These are phyloP conservation scores for Riparia riparia DNA, from an alignment of 2,113 vertebrate species.

Conservation along the genomic window DNA sequence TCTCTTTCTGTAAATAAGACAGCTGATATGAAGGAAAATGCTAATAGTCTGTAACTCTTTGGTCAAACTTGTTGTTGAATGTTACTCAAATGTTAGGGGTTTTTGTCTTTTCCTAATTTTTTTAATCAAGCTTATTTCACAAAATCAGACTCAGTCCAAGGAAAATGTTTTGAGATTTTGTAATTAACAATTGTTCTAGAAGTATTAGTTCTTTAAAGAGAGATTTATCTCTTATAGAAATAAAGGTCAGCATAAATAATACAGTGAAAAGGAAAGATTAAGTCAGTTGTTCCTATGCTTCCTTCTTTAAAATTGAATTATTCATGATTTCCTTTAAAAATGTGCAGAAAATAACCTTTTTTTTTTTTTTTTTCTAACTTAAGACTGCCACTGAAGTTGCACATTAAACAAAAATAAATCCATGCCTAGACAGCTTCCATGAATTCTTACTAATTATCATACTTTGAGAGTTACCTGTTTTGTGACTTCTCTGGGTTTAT, in stretches of 20 bases:
- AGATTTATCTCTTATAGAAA: neutral
- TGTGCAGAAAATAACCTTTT: neutral
- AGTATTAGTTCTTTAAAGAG: neutral
- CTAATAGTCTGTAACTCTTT: neutral
- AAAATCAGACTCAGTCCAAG: neutral
- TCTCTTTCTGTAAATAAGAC: neutral
- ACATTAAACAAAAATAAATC: constrained; percentile 4
- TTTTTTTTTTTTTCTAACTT: neutral
- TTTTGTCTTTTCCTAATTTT: neutral
- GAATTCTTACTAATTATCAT: neutral
- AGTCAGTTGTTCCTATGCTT: constrained; percentile 10
- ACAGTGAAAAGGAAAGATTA: neutral
- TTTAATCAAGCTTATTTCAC: neutral
- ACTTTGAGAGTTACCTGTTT: neutral
- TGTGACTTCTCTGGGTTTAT: neutral
- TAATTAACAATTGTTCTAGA: neutral
- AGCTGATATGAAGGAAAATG: neutral
- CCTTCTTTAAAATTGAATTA: constrained; percentile 43
- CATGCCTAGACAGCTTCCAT: neutral
- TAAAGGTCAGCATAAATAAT: neutral
- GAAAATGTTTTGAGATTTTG: neutral
- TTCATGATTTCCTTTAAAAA: constrained; percentile 53
- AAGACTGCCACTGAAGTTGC: neutral
- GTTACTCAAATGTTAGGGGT: neutral
- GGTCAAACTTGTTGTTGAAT: neutral